A percentile compares a stretch with the other conserved stretches of the same genome.
Evolutionary conservation across 2,113 vertebrate genomes (phyloP).

Genomic region (Eurypyga helias): DNA sequence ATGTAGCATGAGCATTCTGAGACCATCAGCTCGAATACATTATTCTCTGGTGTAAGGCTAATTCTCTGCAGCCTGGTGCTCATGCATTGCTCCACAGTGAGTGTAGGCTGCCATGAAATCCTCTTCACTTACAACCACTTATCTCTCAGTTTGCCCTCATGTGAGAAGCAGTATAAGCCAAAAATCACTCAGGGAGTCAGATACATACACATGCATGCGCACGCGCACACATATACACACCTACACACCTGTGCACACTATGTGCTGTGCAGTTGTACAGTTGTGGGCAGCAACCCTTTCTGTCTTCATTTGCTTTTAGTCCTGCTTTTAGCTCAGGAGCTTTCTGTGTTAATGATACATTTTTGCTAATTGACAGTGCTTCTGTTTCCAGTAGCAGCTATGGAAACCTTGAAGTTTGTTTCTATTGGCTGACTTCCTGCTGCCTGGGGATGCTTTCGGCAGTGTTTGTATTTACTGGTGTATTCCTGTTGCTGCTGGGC

Average conservation of each 20-base stretch:
- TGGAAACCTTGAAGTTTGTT: neutral
- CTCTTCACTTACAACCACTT: neutral
- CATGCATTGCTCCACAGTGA: accelerated
- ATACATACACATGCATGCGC: neutral
- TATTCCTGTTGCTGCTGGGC: neutral
- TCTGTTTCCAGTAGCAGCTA: neutral
- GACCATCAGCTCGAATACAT: neutral
- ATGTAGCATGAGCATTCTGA: neutral
- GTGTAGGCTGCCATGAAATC: accelerated
- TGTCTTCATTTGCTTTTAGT: neutral
- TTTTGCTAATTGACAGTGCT: neutral
- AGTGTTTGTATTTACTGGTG: accelerated
- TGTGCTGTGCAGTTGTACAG: neutral
- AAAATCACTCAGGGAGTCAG: neutral
- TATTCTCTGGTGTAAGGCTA: neutral
- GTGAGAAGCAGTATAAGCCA: neutral
- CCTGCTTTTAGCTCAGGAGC: neutral
- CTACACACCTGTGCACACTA: accelerated
- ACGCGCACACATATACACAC: accelerated
- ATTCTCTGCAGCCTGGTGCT: neutral
- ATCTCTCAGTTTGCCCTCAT: neutral
- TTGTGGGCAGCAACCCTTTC: neutral
- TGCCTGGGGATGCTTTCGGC: neutral
- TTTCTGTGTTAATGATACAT: neutral
- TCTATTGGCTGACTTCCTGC: neutral